phyloP scores from a whole-genome alignment of 2,797 vertebrate species.

The Bovichtus variegatus region DNA sequence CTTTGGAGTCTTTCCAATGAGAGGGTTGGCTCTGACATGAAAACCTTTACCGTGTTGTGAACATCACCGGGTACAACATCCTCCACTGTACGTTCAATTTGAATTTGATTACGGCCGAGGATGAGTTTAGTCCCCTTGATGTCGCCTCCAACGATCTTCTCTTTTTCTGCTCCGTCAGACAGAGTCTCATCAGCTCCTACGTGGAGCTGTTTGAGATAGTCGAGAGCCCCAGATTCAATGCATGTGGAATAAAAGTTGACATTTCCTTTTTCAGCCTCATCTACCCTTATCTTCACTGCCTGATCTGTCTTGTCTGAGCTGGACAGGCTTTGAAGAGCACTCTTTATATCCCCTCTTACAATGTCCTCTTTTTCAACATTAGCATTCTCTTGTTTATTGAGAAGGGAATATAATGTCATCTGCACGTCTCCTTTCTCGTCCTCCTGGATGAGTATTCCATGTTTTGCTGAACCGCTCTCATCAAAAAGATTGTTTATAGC shows the following conservation, averaged over 20 bases:
- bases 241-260: constrained; percentile 95
- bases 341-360: constrained; percentile 88
- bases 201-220: constrained; percentile 91
- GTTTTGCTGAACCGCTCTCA: constrained; percentile 81
- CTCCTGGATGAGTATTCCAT: constrained; percentile 94
- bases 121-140: constrained; percentile 89
- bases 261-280: constrained; percentile 91
- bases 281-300: constrained; percentile 84
- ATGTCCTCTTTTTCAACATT: constrained; percentile 86
- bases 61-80: constrained; percentile 93
- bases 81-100: constrained; percentile 88
- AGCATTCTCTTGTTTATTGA: constrained; percentile 86
- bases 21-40: constrained; percentile 86
- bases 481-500: constrained; percentile 89
- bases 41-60: constrained; percentile 88
- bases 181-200: constrained; percentile 79
- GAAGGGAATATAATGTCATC: constrained; percentile 94
- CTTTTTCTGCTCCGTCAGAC: constrained; percentile 72
- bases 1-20: constrained; percentile 80
- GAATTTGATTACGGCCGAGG: constrained; percentile 82
- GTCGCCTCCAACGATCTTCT: constrained; percentile 89
- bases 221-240: constrained; percentile 93
- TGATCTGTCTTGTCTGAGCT: constrained; percentile 78
- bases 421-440: constrained; percentile 93
- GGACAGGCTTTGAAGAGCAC: constrained; percentile 87